A percentile compares a stretch with the other conserved stretches of the same genome.
These are phyloP conservation scores for Rotaria sp. DNA, from an alignment of 2,888 invertebrate species.

Conservation along the genomic window DNA sequence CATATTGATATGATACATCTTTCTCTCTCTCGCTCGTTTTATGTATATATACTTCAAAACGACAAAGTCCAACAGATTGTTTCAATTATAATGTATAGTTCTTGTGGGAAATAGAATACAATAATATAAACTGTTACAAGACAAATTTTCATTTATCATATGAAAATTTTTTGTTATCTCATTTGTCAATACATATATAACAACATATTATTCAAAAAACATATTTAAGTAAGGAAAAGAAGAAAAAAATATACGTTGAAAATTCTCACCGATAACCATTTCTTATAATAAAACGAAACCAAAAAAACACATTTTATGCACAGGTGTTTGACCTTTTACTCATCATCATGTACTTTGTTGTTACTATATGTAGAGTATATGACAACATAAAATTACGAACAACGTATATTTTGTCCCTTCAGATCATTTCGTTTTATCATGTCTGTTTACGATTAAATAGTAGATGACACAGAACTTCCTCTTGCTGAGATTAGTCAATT, in stretches of 20 bases:
- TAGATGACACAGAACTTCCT: neutral
- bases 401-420: neutral
- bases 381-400: neutral
- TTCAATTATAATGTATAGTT: neutral
- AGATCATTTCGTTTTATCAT: neutral
- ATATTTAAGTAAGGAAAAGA: neutral
- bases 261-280: neutral
- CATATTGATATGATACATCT: neutral
- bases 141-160: neutral
- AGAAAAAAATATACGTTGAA: neutral
- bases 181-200: neutral
- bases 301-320: neutral
- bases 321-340: neutral
- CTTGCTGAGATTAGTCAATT: neutral
- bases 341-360: neutral
- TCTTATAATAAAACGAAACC: neutral
- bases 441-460: neutral
- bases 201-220: neutral
- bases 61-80: neutral
- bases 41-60: neutral
- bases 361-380: neutral
- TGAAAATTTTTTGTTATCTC: neutral
- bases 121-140: neutral
- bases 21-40: too few species aligned
- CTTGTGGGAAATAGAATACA: neutral